phyloP scores from a whole-genome alignment of 2,113 vertebrate genomes.

The Galbula dea region DNA sequence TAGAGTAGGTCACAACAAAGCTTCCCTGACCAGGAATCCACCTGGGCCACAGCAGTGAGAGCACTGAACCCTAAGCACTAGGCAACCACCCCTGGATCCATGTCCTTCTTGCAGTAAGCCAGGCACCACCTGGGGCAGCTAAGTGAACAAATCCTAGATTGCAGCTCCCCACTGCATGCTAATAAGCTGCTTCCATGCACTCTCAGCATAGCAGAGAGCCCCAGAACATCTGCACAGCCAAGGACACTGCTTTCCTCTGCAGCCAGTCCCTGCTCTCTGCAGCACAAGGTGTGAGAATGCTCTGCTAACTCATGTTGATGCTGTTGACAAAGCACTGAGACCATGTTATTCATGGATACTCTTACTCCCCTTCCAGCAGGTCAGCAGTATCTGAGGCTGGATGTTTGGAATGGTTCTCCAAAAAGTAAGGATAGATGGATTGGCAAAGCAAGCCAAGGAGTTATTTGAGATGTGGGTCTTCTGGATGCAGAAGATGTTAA shows the following conservation, averaged over 20 bases:
- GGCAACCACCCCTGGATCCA: too few species aligned
- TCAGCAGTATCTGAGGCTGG: neutral
- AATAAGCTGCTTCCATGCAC: neutral
- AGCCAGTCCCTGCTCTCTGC: neutral
- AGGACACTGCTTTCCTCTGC: neutral
- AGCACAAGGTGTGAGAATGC: neutral
- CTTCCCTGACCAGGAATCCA: too few species aligned
- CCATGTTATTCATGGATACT: neutral
- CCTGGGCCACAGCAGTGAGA: too few species aligned
- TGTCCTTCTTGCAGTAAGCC: too few species aligned
- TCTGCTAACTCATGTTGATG: neutral
- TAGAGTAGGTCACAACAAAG: too few species aligned
- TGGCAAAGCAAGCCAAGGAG: neutral
- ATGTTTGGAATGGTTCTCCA: rapidly evolving
- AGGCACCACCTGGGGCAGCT: neutral
- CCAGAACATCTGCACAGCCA: neutral
- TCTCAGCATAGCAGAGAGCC: neutral
- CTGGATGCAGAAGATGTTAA: neutral
- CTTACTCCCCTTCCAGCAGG: neutral
- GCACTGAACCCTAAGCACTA: too few species aligned
- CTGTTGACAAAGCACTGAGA: neutral
- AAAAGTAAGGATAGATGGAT: neutral
- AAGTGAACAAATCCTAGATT: neutral
- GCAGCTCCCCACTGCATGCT: neutral
- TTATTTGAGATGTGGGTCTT: neutral